These are phyloP conservation scores for Xenopus laevis DNA, from an alignment of 2,113 vertebrate species.

Conservation along the genomic window DNA sequence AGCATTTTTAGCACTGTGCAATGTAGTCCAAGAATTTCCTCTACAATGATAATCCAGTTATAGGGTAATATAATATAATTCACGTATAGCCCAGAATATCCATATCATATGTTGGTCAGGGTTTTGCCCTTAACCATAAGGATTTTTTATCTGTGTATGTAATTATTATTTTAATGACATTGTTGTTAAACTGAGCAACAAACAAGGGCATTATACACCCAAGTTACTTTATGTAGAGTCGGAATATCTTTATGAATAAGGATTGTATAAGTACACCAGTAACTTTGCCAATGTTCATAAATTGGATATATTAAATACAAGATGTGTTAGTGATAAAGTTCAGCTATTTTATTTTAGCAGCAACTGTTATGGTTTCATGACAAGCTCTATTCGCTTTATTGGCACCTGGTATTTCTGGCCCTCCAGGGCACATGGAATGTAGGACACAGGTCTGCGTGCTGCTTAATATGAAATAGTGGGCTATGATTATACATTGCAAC, in stretches of 20 bases:
- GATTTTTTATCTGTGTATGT: slow-evolving; percentile 5
- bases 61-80: neutral
- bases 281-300: too few relatives aligned
- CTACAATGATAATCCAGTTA: slow-evolving; percentile 47
- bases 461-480: slow-evolving; percentile 33
- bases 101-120: slow-evolving; percentile 16
- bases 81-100: neutral
- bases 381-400: neutral
- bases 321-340: too few relatives aligned
- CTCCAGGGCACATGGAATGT: neutral
- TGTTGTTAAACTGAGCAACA: neutral
- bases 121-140: too few relatives aligned
- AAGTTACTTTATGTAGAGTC: neutral
- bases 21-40: slow-evolving; percentile 63
- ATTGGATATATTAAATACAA: too few relatives aligned
- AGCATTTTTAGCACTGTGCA: slow-evolving; percentile 99
- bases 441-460: neutral
- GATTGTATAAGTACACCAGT: too few relatives aligned
- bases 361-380: neutral
- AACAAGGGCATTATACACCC: slow-evolving; percentile 9
- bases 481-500: neutral
- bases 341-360: too few relatives aligned
- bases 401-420: too few relatives aligned
- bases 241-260: neutral
- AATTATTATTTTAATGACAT: slow-evolving; percentile 9